Conservation (phyloP, 2,113 vertebrate species). For the Dicrurus megarhynchus region DNA sequence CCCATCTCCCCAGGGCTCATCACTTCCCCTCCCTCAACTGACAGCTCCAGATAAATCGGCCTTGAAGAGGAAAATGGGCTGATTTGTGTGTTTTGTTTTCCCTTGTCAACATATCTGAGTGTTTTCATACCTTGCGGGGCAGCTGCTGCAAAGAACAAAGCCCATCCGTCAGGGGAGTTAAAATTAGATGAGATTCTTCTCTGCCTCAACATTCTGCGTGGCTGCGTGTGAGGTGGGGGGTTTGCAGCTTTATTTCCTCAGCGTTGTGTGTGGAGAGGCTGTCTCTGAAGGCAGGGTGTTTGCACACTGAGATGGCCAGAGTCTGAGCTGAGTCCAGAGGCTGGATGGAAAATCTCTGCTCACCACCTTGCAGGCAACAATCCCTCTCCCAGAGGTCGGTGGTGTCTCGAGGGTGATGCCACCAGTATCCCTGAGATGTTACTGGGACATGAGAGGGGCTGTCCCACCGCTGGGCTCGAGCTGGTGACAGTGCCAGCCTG, state of each 20-base stretch:
- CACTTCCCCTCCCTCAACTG: not conserved
- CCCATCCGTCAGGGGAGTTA: constrained; percentile 7
- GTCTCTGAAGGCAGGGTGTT: not conserved
- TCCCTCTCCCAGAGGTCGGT: not conserved
- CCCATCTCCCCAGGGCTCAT: not conserved
- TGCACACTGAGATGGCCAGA: not conserved
- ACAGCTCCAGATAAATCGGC: constrained; percentile 10
- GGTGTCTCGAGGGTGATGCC: not conserved
- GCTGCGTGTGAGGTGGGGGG: not conserved
- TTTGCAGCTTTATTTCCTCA: not conserved
- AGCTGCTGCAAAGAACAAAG: constrained; percentile 54
- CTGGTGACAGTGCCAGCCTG: not conserved
- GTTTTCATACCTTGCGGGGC: constrained; percentile 48
- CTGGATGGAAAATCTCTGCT: not conserved
- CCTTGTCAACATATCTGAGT: constrained; percentile 25
- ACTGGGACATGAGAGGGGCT: not conserved
- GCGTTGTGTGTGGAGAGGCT: not conserved
- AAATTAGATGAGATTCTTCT: constrained; percentile 40
- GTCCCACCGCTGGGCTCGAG: rapidly evolving
- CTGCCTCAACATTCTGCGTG: not conserved
- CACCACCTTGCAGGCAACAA: no score
- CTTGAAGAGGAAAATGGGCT: constrained; percentile 48
- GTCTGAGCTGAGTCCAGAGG: rapidly evolving
- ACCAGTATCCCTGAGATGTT: not conserved
- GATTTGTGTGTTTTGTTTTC: constrained; percentile 49